Evolutionary conservation across 2,888 invertebrate species (phyloP).

Genomic region (Callosobruchus maculatus): DNA sequence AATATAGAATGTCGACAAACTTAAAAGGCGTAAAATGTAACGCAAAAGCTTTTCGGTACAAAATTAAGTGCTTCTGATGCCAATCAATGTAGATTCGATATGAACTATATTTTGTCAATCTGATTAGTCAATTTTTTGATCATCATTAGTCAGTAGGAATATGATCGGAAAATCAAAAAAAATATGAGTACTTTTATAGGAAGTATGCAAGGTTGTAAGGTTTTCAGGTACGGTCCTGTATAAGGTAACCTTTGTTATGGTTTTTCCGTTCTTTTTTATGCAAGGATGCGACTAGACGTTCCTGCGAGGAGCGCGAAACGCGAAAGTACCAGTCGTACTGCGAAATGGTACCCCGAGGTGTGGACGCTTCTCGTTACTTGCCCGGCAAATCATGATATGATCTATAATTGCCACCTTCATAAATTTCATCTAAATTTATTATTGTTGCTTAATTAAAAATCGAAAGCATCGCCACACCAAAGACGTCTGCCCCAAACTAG

Average conservation of each 20-base stretch:
- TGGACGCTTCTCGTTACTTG: slow-evolving; percentile 9
- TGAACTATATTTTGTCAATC: too few species aligned
- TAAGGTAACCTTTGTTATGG: not conserved
- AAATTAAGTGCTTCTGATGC: too few species aligned
- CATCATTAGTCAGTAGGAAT: too few species aligned
- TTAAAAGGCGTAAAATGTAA: too few species aligned
- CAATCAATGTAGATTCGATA: too few species aligned
- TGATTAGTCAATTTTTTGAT: too few species aligned
- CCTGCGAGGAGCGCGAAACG: not conserved
- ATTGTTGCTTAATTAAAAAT: slow-evolving; percentile 30
- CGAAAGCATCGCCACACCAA: not conserved
- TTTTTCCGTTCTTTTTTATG: not conserved
- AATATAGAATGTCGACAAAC: too few species aligned
- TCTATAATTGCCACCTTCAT: slow-evolving; percentile 37
- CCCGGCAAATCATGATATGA: slow-evolving; percentile 33
- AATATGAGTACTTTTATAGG: too few species aligned
- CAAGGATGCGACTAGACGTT: not conserved
- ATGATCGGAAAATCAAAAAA: too few species aligned
- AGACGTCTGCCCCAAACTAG: not conserved
- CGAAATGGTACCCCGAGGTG: not conserved
- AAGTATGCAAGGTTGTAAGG: not conserved
- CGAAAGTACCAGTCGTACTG: not conserved
- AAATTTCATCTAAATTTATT: slow-evolving; percentile 33
- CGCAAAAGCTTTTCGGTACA: too few species aligned
- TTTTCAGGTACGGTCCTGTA: not conserved